Evolutionary conservation across 1,140 invertebrate genomes (phyloP), one percentile per base, ranked within the genome.

Genomic region (Sitophilus oryzae): DNA sequence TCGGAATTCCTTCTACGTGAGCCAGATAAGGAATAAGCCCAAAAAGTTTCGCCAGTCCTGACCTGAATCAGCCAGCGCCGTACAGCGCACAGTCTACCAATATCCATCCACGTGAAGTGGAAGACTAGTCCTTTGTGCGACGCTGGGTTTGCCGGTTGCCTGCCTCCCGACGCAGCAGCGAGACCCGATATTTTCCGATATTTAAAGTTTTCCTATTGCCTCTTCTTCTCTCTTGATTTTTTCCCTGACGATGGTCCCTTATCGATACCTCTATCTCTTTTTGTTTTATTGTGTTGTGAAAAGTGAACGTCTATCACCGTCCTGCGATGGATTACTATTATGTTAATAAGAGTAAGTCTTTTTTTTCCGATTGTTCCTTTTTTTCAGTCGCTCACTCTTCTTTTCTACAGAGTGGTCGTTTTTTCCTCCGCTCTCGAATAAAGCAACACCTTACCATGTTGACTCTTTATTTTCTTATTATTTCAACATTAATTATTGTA

Each of bases 341-440:
- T 48, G 55, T 58, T 52, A 58, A 58, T 53, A 58, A 58, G 56
- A 48, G 50, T 58, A 58, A 58, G 56, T 58, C 36, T 47, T 57
- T 45, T 57, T 57, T 51, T 57, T 35, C 34, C 14, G 37, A 40
- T 40, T 40, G n/a, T 42, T 16, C 10, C 16, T 42, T 56, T 56
- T 48, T 56, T 56, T 55, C 44, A 18, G n/a, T 18, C 5, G 46
- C 21, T 36, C 36, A 38, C 16, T 34, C 40, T n/a, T n/a, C n/a
- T n/a, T n/a, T n/a, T n/a, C n/a, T n/a, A n/a, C n/a, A n/a, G n/a
- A n/a, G n/a, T n/a, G n/a, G n/a, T n/a, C n/a, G n/a, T n/a, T n/a
- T n/a, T n/a, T n/a, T n/a, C n/a, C n/a, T n/a, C n/a, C n/a, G n/a
- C n/a, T n/a, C n/a, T n/a, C n/a, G n/a, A n/a, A n/a, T n/a, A n/a